Evolutionary conservation across 2,888 invertebrate species (phyloP).

Genomic region (Parnassius glacialis): DNA sequence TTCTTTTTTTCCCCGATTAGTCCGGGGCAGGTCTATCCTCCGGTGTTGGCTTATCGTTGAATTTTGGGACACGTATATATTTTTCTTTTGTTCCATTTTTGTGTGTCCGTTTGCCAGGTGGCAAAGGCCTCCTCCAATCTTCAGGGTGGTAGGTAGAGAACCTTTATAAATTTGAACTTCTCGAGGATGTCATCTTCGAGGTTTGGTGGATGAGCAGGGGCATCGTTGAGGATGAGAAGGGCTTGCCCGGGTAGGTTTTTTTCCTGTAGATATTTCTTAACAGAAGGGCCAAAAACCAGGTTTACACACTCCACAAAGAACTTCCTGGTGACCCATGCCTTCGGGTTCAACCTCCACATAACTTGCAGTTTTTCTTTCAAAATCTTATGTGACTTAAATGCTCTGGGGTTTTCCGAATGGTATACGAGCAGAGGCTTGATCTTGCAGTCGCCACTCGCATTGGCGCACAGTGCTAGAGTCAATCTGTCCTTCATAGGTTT

Average conservation of each 20-base stretch:
- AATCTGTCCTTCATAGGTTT: constrained; percentile 36
- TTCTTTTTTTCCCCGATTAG: too few species aligned
- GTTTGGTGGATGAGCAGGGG: constrained; percentile 6
- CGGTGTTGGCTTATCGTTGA: too few species aligned
- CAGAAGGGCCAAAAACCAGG: constrained; percentile 34
- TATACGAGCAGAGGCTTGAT: constrained; percentile 36
- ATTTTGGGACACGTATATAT: too few species aligned
- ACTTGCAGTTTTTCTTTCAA: constrained; percentile 8
- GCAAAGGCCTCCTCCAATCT: too few species aligned
- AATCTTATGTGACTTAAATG: constrained; percentile 18
- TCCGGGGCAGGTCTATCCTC: too few species aligned
- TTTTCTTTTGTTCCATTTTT: too few species aligned
- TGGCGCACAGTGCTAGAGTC: constrained; percentile 35
- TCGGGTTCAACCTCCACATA: constrained; percentile 11
- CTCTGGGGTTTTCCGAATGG: constrained; percentile 25
- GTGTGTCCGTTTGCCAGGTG: too few species aligned
- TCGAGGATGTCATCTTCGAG: constrained; percentile 29
- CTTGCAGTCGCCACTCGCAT: constrained; percentile 35
- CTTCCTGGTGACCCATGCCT: constrained; percentile 13
- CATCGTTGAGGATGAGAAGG: constrained; percentile 37
- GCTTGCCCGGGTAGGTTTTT: constrained; percentile 38
- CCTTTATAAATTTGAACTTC: constrained; percentile 31
- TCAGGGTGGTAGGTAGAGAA: constrained; percentile 32
- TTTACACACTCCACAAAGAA: constrained; percentile 13
- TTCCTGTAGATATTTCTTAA: constrained; percentile 39